Base-by-base conservation (phyloP, 2,797 vertebrate species). In the Oryzias dopingdopingensis region DNA sequence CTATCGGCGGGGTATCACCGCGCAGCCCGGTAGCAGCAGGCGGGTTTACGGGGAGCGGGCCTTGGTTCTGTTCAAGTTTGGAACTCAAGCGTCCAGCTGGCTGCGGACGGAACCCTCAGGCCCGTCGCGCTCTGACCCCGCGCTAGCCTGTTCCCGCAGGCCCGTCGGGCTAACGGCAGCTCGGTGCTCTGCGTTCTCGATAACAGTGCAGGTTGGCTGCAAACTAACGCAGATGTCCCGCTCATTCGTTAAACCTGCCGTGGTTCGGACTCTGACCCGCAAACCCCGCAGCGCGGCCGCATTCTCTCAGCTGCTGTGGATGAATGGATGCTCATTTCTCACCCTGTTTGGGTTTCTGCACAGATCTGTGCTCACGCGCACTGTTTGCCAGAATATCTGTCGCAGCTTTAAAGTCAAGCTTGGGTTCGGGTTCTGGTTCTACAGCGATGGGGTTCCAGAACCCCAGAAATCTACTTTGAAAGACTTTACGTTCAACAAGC, bases 121-220 rank as follows among this genome's bases (percentile, higher is more conserved):
- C 32, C 29, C 32, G 32, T 1, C 10, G 29, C 29, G 10, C 46
- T 42, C 32, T 44, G 18, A 56, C 70, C 44, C 22, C 3, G 37
- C 68, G 59, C 67, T 57, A 77, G 66, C 81, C 70, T 58, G 54
- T 67, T 67, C 17, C 7, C 68, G 59, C 67, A 57, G 80, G 66
- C 81, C 72, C 57, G 54, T 65, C 67, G 16, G n/a, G 74, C 78
- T 76, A 59, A 51, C 29, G 53, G 48, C 59, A 70, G 78, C 58
- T 65, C 60, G 26, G 15, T 49, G 58, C 63, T 66, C n/a, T 22
- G 55, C 32, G 52, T 17, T 55, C 59, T 50, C 61, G 49, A 68
- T 53, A 58, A 67, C 62, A 52, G 41, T 20, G 40, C 32, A 46
- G 4, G 45, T 49, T 26, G 40, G 22, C 48, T 59, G 1, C 18